A percentile compares a stretch with the other conserved stretches of the same genome.
phyloP scores from a whole-genome alignment of 2,797 vertebrate genomes.

The Hafferia zeledoni region DNA sequence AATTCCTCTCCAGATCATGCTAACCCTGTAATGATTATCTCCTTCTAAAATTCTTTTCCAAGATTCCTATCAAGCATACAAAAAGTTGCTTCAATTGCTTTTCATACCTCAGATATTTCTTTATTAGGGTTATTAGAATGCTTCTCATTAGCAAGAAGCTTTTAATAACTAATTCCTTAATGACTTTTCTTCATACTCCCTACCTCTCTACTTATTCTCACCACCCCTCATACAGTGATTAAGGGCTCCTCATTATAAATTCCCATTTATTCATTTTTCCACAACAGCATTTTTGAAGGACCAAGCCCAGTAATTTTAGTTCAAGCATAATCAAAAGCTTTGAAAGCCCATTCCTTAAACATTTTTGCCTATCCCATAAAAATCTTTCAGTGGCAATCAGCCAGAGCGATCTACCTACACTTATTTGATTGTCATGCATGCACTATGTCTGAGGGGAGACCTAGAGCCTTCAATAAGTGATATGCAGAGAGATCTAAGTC shows the following conservation, averaged over 20 bases:
- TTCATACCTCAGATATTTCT: conserved; percentile 12
- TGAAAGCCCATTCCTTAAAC: background rate
- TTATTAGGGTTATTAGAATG: background rate
- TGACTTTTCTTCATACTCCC: background rate
- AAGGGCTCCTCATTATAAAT: background rate
- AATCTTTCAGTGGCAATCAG: background rate
- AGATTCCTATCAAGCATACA: background rate
- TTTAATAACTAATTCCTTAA: background rate
- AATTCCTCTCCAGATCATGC: background rate
- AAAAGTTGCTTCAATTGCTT: background rate
- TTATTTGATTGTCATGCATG: background rate
- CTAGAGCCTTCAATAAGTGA: background rate
- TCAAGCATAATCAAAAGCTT: background rate
- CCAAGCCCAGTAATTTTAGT: background rate
- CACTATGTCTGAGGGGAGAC: background rate
- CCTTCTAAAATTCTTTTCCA: background rate
- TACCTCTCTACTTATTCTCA: background rate
- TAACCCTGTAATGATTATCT: conserved; percentile 4
- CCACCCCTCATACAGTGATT: background rate
- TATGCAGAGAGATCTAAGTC: background rate
- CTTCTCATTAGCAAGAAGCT: background rate
- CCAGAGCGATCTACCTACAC: background rate
- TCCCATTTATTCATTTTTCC: background rate
- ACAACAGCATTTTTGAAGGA: background rate
- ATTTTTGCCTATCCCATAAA: background rate